Evolutionary conservation across 1,140 invertebrate genomes (phyloP).

Genomic region (Drosophila ironensis): DNA sequence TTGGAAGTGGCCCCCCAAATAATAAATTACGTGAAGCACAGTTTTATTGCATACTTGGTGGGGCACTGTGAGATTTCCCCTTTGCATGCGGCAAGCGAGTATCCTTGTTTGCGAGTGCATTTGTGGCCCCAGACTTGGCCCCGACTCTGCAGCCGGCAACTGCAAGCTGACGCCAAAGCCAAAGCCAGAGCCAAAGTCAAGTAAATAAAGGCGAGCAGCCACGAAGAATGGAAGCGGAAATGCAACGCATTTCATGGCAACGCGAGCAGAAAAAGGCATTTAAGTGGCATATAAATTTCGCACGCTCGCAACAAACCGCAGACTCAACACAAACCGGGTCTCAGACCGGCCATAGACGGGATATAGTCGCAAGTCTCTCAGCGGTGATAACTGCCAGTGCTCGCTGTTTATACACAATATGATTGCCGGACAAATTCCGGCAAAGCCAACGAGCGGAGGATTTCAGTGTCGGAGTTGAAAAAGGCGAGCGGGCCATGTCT

Average conservation of each 20-base stretch:
- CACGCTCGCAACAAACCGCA: conserved; percentile 18
- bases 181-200: conserved; percentile 36
- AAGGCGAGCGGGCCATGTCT: background rate
- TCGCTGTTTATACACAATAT: conserved; percentile 23
- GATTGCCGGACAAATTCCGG: conserved; percentile 4
- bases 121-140: background rate
- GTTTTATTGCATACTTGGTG: conserved; percentile 46
- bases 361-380: background rate
- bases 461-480: conserved; percentile 8
- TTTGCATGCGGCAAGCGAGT: background rate
- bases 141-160: conserved; percentile 5
- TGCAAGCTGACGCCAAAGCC: conserved; percentile 35
- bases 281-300: conserved; percentile 66
- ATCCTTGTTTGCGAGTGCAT: background rate
- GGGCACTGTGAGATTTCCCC: conserved; percentile 8
- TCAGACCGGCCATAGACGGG: conserved; percentile 1
- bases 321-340: conserved; percentile 5
- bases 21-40: conserved; percentile 47
- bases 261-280: conserved; percentile 48
- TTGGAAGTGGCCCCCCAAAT: conserved; percentile 17
- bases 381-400: conserved; percentile 31
- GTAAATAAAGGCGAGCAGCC: conserved; percentile 36
- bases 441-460: background rate
- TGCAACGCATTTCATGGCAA: conserved; percentile 45
- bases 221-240: conserved; percentile 27